Evolutionary conservation across 2,888 invertebrate species (phyloP).

Genomic region (Tetheella fluctuosa): DNA sequence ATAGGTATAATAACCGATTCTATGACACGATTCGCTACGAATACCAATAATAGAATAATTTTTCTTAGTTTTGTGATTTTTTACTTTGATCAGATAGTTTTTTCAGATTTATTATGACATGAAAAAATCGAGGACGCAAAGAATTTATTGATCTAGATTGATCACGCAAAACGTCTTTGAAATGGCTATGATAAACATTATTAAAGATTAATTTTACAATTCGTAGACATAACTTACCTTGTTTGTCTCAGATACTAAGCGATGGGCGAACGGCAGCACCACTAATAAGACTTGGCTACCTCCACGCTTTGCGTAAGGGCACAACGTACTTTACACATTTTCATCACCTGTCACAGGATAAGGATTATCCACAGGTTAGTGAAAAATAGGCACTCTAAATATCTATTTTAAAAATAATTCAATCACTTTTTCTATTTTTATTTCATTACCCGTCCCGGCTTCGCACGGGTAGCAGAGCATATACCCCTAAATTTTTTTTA

Average conservation of each 20-base stretch:
- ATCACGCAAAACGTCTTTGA: background rate
- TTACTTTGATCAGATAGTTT: too few species aligned
- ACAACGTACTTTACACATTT: slow-evolving; percentile 95
- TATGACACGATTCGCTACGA: background rate
- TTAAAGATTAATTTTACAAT: background rate
- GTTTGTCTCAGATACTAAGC: slow-evolving; percentile 86
- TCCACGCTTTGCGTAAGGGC: slow-evolving; percentile 91
- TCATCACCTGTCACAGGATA: slow-evolving; percentile 92
- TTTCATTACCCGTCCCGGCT: too few species aligned
- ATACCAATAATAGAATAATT: background rate
- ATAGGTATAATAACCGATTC: background rate
- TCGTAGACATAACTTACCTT: slow-evolving; percentile 20
- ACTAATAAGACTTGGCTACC: slow-evolving; percentile 89
- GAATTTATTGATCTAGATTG: background rate
- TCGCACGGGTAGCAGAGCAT: too few species aligned
- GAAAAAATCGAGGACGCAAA: too few species aligned
- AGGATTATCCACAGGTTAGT: slow-evolving; percentile 89
- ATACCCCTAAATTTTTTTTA: too few species aligned
- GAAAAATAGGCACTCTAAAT: background rate
- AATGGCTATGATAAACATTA: background rate
- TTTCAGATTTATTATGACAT: background rate
- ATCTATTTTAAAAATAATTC: background rate
- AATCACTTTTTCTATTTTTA: too few species aligned
- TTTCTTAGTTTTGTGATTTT: background rate
- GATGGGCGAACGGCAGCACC: slow-evolving; percentile 97